Percentiles rank a stretch among this genome's conserved stretches.
These are phyloP conservation scores for Cairina moschata DNA, from an alignment of 2,113 vertebrate genomes.

Conservation along the genomic window DNA sequence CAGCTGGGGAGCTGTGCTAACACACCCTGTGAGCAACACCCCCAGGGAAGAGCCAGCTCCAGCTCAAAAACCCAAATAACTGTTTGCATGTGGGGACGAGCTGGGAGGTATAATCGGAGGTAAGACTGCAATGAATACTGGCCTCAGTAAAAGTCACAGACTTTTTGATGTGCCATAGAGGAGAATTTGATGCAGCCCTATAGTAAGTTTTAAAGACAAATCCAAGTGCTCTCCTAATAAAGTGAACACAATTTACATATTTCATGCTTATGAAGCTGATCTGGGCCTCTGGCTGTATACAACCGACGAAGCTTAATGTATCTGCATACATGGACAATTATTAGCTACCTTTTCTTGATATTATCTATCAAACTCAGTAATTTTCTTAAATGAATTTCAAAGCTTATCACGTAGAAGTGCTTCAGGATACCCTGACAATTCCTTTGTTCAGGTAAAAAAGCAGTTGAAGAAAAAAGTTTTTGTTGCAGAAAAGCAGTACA, in stretches of 20 bases:
- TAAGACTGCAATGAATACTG: not conserved
- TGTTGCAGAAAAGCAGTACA: not conserved
- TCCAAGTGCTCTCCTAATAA: not conserved
- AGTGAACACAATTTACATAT: not conserved
- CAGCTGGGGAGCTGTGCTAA: not conserved
- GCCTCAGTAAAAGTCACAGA: not conserved
- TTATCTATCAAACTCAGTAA: not conserved
- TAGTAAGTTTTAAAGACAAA: not conserved
- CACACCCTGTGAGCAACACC: not conserved
- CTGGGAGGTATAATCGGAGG: accelerated
- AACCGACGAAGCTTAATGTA: not conserved
- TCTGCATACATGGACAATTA: not conserved
- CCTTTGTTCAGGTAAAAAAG: not conserved
- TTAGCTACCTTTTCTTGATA: not conserved
- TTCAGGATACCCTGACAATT: not conserved
- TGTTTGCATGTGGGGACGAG: not conserved
- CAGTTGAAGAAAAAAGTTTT: no score
- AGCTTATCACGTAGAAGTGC: not conserved
- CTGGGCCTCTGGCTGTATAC: not conserved
- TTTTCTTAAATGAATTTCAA: not conserved
- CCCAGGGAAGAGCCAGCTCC: not conserved
- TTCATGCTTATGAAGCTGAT: not conserved
- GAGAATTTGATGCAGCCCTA: not conserved
- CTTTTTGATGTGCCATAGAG: not conserved
- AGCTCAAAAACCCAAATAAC: not conserved